Conservation (phyloP, 1,140 invertebrate species). For the Colletes gigas region DNA sequence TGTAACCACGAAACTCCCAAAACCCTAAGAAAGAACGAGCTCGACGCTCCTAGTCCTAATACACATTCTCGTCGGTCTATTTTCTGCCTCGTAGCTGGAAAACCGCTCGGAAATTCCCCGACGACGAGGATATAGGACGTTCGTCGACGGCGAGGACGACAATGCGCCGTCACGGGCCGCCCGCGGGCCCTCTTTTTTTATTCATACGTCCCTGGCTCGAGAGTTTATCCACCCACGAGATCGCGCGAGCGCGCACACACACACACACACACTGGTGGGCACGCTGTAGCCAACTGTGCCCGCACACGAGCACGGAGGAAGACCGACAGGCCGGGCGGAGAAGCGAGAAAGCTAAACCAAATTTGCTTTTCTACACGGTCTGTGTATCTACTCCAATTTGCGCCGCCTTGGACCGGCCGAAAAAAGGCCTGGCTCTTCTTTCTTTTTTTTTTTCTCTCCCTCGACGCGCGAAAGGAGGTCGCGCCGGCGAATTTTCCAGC, state of each 20-base stretch:
- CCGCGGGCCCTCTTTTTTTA: slow-evolving; percentile 68
- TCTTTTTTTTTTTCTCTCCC: neutral
- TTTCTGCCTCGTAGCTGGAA: slow-evolving; percentile 2
- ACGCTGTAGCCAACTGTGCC: too few species aligned
- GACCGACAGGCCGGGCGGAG: neutral
- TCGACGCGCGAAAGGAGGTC: slow-evolving; percentile 35
- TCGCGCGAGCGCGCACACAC: too few species aligned
- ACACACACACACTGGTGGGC: too few species aligned
- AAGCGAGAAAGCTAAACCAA: slow-evolving; percentile 62
- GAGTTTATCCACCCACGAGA: slow-evolving; percentile 50
- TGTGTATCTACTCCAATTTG: slow-evolving; percentile 66
- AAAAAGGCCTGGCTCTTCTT: slow-evolving; percentile 43
- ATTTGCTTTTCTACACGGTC: slow-evolving; percentile 61
- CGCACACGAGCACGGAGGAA: neutral
- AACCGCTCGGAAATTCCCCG: slow-evolving; percentile 40
- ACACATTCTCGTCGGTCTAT: slow-evolving; percentile 20
- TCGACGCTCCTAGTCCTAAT: neutral
- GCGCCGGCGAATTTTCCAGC: slow-evolving; percentile 33
- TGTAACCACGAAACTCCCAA: neutral
- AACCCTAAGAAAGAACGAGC: neutral
- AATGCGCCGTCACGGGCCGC: slow-evolving; percentile 63
- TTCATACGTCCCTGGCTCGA: slow-evolving; percentile 70
- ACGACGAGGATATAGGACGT: slow-evolving; percentile 21
- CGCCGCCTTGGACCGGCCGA: slow-evolving; percentile 57
- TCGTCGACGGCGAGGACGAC: slow-evolving; percentile 52